These are phyloP conservation scores for Harpalus rubripes DNA, from an alignment of 2,888 invertebrate species.

Conservation along the genomic window DNA sequence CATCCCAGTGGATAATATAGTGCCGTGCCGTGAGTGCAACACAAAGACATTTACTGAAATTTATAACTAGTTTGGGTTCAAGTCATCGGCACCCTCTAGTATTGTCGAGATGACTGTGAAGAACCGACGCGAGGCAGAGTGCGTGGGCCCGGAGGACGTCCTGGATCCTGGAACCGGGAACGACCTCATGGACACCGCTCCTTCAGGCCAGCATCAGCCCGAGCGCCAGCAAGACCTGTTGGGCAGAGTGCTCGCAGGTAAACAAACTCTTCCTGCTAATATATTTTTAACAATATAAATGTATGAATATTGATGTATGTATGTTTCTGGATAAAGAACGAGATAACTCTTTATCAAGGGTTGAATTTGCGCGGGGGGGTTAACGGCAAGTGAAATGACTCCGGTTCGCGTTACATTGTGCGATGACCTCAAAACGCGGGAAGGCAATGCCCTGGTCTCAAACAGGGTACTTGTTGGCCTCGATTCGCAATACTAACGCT, in stretches of 20 bases:
- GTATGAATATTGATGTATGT: not conserved
- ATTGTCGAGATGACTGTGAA: constrained; percentile 79
- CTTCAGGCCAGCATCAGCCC: constrained; percentile 66
- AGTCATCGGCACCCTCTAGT: constrained; percentile 11
- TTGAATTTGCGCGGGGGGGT: constrained; percentile 66
- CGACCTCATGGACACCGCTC: constrained; percentile 69
- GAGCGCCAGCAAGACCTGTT: constrained; percentile 79
- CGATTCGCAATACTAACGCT: constrained; percentile 73
- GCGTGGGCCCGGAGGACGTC: constrained; percentile 76
- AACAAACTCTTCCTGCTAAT: constrained; percentile 67
- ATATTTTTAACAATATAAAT: constrained; percentile 14
- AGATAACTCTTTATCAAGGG: constrained; percentile 1
- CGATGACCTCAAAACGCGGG: constrained; percentile 77
- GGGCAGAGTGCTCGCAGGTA: constrained; percentile 81
- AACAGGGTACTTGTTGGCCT: constrained; percentile 73
- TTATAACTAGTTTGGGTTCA: constrained; percentile 4
- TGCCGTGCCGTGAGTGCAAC: constrained; percentile 31
- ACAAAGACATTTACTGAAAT: not conserved
- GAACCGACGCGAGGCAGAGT: constrained; percentile 79
- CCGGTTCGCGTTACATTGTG: constrained; percentile 69
- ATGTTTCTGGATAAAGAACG: not conserved
- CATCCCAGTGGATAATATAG: not conserved
- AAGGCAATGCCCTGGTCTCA: constrained; percentile 77
- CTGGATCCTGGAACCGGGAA: constrained; percentile 63
- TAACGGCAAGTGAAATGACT: constrained; percentile 71